Evolutionary conservation across 1,140 invertebrate genomes (phyloP), one percentile per base, ranked within the genome.

Genomic region (Drosophila guanche): DNA sequence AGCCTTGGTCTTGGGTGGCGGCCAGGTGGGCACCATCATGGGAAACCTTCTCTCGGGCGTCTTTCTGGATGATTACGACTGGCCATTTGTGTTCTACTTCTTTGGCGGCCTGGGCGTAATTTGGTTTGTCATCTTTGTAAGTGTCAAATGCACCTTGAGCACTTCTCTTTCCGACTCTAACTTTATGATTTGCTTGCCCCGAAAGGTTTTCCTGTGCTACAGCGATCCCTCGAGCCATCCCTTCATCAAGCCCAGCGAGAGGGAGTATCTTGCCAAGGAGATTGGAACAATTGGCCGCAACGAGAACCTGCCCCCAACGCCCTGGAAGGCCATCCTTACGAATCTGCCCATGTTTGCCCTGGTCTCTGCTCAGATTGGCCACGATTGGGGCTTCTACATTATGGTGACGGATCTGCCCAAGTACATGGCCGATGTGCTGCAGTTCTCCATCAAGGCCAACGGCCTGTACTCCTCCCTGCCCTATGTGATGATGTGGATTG

Each of bases 371-470:
- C 92, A 92, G 69, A 93, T 97, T 80, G 96, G 96, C 16, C 96
- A 98, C 92, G 97, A 98, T 92, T 99, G 97, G 97, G 97, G 96
- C 29, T 97, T 98, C 91, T 98, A 98, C 89, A 98, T 97, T 3
- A 96, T 98, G 94, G 94, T 98, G 0, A 98, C 97, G 4, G 96
- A 97, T 90, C 92, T 99, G 14, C 98, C 98, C 2, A 97, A 96
- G 93, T 99, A 98, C 92, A 96, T 99, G 95, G 95, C 95, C 66
- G 95, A 96, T 89, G 95, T 98, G 2, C 92, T 98, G 6, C 94
- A 96, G 84, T 97, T 97, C 91, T 94, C 96, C 71, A 96, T 98
- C 45, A 94, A 94, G 76, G 91, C 94, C 74, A 95, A 95, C 66
- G 95, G 95, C 2, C 90, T 94, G 0, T 93, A 95, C 25, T 95